Evolutionary conservation across 2,797 vertebrate genomes (phyloP), one percentile per base, ranked within the genome.

Genomic region (Melopsittacus undulatus): DNA sequence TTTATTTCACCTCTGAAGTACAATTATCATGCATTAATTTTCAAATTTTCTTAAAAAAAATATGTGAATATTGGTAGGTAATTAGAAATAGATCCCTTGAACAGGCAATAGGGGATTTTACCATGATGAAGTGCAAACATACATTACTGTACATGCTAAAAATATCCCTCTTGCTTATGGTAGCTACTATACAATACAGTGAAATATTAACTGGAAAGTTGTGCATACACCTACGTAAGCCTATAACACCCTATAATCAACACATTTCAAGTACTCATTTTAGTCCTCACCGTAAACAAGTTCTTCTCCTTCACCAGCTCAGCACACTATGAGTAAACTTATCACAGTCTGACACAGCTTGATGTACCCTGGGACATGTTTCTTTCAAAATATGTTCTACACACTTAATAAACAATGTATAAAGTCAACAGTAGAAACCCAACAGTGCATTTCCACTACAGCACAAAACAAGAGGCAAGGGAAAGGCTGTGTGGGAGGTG

Each of bases 401-500:
- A 66, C 30, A 62, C 48, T 94, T 89, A 94, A 89, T 80, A 92
- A 96, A 89, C 63, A 94, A 86, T 5, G 2, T 46, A 81, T 49
- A 78, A 87, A 88, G 67, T 61, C 81, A 81, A 42, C 45, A 83
- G 62, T 5, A 85, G 73, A 89, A 91, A 94, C 76, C 90, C 82
- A 64, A 79, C 38, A 72, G 81, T 59, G 70, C n/a, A 52, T 84
- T 96, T 90, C 78, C 86, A 92, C 68, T 83, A 30, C 42, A 91
- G 62, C 40, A 92, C 27, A 90, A 94, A 92, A 70, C 21, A 85
- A 94, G 57, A 83, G 42, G 29, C 45, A 89, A 91, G 36, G 69
- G 75, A 85, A 88, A 82, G 59, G 75, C 48, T 89, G 57, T 52
- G 93, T 90, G 70, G 90, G 95, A 94, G 63, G 90, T 95, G 80